Percentiles rank a stretch among this genome's conserved stretches.
These are phyloP conservation scores for Podarcis muralis DNA, from an alignment of 2,113 vertebrate genomes.

Conservation along the genomic window DNA sequence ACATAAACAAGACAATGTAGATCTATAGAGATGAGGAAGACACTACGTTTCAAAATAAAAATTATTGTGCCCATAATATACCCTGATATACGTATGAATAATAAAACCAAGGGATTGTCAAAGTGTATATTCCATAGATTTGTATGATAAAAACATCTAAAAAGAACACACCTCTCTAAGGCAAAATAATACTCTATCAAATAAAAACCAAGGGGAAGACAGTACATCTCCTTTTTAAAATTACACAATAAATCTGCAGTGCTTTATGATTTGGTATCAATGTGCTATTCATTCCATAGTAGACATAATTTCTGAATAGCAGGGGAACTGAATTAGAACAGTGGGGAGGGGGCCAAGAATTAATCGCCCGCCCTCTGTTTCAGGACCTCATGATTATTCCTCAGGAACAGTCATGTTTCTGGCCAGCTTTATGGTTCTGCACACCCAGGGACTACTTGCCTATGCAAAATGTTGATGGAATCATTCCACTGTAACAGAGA, in stretches of 20 bases:
- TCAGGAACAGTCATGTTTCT: not conserved
- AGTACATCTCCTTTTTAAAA: not conserved
- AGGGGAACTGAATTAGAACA: not conserved
- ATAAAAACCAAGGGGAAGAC: not conserved
- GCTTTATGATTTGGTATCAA: not conserved
- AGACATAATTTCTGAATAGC: accelerated
- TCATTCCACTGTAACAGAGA: not conserved
- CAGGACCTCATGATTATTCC: not conserved
- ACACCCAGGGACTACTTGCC: no score
- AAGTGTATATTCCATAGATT: not conserved
- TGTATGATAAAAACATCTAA: not conserved
- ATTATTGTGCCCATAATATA: constrained; percentile 2
- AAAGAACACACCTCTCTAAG: not conserved
- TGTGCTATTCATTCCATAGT: not conserved
- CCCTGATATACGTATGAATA: not conserved
- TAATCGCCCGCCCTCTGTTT: not conserved
- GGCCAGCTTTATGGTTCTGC: not conserved
- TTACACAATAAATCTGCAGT: not conserved
- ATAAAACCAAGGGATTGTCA: not conserved
- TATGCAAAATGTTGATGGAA: not conserved
- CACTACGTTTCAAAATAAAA: not conserved
- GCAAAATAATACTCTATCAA: not conserved
- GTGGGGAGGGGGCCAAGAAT: not conserved
- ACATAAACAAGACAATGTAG: not conserved
- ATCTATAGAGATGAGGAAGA: not conserved